Evolutionary conservation across 2,113 vertebrate genomes (phyloP).

Genomic region (Gasterosteus aculeatus): DNA sequence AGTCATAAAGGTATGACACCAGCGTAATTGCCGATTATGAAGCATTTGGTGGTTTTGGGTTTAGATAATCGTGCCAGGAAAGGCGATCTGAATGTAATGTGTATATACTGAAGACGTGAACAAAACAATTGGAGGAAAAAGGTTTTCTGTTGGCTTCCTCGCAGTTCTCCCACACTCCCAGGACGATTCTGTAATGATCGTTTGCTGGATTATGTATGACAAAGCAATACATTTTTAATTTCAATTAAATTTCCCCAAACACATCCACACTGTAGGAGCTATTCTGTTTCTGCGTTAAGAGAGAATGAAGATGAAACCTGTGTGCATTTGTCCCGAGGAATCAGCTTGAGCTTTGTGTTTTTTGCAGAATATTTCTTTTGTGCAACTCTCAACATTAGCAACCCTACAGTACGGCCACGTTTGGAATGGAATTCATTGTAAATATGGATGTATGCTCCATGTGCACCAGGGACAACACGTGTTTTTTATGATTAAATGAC

Average conservation of each 20-base stretch:
- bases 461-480: not conserved
- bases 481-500: not conserved
- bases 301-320: conserved; percentile 12
- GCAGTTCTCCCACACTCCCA: not conserved
- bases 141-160: not conserved
- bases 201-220: not conserved
- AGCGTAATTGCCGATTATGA: conserved; percentile 15
- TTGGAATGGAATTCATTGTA: not conserved
- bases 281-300: not conserved
- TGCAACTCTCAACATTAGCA: not conserved
- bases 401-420: not conserved
- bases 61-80: not conserved
- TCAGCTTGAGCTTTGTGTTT: conserved; percentile 10
- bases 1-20: not conserved
- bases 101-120: not conserved
- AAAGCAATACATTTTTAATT: not conserved
- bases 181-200: not conserved
- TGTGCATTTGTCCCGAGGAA: conserved; percentile 22
- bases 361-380: not conserved
- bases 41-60: conserved; percentile 17
- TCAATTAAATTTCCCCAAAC: not conserved
- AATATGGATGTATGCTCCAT: not conserved
- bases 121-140: not conserved
- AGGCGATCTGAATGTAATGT: not conserved
- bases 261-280: not conserved